Percentiles rank a stretch among this genome's conserved stretches.
Conservation (phyloP, 1,140 invertebrate species). For the Antheraea pernyi region DNA sequence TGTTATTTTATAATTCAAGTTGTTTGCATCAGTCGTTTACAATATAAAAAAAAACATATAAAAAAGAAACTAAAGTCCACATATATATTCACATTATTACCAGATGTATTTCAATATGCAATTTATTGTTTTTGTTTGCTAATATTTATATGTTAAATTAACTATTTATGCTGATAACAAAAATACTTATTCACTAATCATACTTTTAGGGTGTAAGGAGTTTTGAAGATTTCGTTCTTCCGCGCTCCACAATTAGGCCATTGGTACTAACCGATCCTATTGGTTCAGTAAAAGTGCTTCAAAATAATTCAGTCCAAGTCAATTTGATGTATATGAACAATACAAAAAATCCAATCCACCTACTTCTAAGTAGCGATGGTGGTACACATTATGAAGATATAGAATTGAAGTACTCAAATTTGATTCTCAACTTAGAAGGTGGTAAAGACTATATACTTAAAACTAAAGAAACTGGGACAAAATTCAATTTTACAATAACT, state of each 20-base stretch:
- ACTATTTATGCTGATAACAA: not conserved
- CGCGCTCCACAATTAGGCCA: constrained; percentile 39
- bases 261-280: constrained; percentile 68
- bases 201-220: constrained; percentile 15
- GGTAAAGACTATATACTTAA: constrained; percentile 72
- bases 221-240: constrained; percentile 34
- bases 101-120: too few relatives aligned
- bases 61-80: too few relatives aligned
- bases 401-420: constrained; percentile 60
- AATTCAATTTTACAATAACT: constrained; percentile 73
- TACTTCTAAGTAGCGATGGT: constrained; percentile 68
- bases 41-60: too few relatives aligned
- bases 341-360: constrained; percentile 60
- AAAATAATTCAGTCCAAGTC: constrained; percentile 73
- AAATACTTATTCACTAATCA: not conserved
- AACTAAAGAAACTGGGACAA: constrained; percentile 72
- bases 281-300: constrained; percentile 64
- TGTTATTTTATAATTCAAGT: too few relatives aligned
- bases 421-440: constrained; percentile 65
- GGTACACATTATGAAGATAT: constrained; percentile 61
- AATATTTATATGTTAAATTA: not conserved
- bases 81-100: too few relatives aligned
- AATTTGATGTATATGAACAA: constrained; percentile 63
- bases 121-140: too few relatives aligned
- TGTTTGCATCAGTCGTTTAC: too few relatives aligned